phyloP scores from a whole-genome alignment of 2,113 vertebrate species.

The Columba janthina region DNA sequence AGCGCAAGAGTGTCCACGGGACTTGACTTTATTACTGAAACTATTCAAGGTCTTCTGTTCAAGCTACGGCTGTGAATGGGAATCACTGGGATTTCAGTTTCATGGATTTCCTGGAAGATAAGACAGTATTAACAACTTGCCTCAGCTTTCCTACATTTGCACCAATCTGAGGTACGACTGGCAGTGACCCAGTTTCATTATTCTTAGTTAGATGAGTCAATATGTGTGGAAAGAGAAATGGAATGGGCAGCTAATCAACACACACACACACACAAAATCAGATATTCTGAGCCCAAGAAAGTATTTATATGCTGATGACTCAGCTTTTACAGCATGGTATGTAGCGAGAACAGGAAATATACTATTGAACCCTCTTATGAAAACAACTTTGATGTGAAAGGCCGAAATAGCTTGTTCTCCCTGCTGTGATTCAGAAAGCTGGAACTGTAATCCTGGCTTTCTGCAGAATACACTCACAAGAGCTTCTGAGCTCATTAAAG shows the following conservation, averaged over 20 bases:
- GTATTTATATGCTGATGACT: conserved; percentile 50
- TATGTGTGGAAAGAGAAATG: conserved; percentile 29
- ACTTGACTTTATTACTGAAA: neutral
- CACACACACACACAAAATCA: neutral
- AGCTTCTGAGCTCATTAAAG: neutral
- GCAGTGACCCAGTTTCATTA: conserved; percentile 6
- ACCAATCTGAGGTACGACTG: neutral
- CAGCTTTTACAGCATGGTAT: neutral
- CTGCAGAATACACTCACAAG: neutral
- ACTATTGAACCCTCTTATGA: conserved; percentile 12
- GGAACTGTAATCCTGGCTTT: neutral
- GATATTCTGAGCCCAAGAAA: conserved; percentile 17
- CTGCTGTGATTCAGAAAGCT: neutral
- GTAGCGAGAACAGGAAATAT: conserved; percentile 43
- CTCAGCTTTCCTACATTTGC: conserved; percentile 1
- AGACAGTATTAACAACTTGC: neutral
- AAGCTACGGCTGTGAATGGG: neutral
- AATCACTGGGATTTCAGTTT: neutral
- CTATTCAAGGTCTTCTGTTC: neutral
- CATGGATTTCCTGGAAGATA: neutral
- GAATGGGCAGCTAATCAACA: conserved; percentile 35
- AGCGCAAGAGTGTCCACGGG: neutral
- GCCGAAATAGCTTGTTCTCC: neutral
- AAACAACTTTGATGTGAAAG: conserved; percentile 4
- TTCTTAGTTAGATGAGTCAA: conserved; percentile 24